A percentile compares a stretch with the other conserved stretches of the same genome.
Conservation (phyloP, 2,888 invertebrate genomes). For the Atrina japonica region DNA sequence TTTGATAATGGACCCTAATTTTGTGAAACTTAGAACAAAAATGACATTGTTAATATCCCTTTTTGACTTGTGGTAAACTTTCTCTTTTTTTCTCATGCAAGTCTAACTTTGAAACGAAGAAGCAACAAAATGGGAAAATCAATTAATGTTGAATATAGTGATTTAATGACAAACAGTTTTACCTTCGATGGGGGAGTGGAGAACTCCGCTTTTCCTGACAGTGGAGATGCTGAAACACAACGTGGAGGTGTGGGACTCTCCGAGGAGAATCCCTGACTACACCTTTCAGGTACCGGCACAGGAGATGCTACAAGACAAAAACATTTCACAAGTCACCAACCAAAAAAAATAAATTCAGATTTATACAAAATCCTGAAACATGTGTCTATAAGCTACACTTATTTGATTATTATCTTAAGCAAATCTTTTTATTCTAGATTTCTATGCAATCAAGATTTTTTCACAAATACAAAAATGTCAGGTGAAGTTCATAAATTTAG, state of each 20-base stretch:
- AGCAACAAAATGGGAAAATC: no score
- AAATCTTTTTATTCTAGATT: neutral
- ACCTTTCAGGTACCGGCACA: constrained; percentile 75
- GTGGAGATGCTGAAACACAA: constrained; percentile 70
- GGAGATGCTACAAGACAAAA: constrained; percentile 69
- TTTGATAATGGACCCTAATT: no score
- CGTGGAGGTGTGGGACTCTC: constrained; percentile 73
- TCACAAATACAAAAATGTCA: no score
- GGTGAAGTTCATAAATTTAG: no score
- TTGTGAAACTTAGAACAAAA: no score
- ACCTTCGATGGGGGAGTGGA: constrained; percentile 53
- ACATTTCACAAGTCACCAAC: no score
- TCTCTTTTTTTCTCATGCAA: no score
- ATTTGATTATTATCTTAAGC: neutral
- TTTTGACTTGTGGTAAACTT: no score
- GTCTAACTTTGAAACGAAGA: no score
- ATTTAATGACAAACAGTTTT: no score
- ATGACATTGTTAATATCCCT: no score
- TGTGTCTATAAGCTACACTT: constrained; percentile 3
- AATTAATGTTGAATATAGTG: no score
- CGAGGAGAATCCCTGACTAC: constrained; percentile 65
- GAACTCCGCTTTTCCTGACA: constrained; percentile 66
- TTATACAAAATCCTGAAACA: neutral
- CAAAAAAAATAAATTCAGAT: neutral
- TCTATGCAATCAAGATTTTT: neutral